phyloP scores from a whole-genome alignment of 1,140 invertebrate species.

The Drosophila mauritiana region DNA sequence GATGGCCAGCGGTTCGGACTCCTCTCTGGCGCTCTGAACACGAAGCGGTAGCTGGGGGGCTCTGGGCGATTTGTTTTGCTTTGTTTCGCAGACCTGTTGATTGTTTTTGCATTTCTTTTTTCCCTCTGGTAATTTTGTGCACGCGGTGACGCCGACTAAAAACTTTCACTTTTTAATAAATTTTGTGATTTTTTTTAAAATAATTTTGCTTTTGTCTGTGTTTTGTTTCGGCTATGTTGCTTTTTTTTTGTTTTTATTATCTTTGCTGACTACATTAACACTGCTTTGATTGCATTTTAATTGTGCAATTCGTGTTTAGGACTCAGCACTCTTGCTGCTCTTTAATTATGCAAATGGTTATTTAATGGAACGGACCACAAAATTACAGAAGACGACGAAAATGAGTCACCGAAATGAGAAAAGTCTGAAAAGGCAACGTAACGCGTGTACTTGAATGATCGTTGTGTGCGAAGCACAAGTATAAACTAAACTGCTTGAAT shows the following conservation, averaged over 20 bases:
- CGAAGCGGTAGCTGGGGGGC: conserved; percentile 2
- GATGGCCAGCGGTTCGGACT: not conserved
- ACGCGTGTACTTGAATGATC: conserved; percentile 15
- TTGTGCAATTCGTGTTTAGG: conserved; percentile 53
- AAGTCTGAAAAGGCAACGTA: conserved; percentile 38
- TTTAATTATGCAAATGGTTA: conserved; percentile 54
- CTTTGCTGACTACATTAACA: conserved; percentile 60
- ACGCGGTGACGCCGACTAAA: conserved; percentile 57
- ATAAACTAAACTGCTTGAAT: conserved; percentile 37
- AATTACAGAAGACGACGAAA: conserved; percentile 28
- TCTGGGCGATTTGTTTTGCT: conserved; percentile 45
- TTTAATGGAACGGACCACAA: conserved; percentile 34
- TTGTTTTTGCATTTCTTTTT: conserved; percentile 75
- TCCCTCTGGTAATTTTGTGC: conserved; percentile 73
- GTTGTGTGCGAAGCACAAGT: conserved; percentile 12
- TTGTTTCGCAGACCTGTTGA: conserved; percentile 50
- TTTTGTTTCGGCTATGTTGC: conserved; percentile 9
- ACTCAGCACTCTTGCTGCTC: conserved; percentile 29
- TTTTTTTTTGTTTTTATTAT: conserved; percentile 37
- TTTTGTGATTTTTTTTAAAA: conserved; percentile 77
- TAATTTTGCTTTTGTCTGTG: conserved; percentile 58
- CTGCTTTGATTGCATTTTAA: conserved; percentile 71
- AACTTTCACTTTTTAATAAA: conserved; percentile 80
- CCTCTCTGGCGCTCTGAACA: conserved; percentile 1
- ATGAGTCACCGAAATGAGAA: conserved; percentile 26